Evolutionary conservation across 2,797 vertebrate species (phyloP), one percentile per base, ranked within the genome.

Genomic region (Myotis daubentonii): DNA sequence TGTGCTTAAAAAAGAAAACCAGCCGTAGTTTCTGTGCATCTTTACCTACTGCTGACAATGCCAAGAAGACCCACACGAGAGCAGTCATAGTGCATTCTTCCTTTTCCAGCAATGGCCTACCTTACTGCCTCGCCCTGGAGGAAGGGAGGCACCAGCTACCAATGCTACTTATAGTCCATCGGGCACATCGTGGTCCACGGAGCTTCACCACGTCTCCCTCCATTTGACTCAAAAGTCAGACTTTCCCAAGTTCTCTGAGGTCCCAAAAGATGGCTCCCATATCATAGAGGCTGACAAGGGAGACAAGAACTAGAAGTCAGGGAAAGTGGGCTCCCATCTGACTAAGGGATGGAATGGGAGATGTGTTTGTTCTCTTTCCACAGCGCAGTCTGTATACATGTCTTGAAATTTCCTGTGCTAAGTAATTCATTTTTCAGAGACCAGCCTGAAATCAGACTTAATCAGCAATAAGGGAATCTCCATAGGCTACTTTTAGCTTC

Each of bases 151-250:
- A 25, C 19, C 4, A 12, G 36, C 33, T 25, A 8, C 28, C 20
- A 57, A 62, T 8, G 47, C 13, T 25, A 5, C n/a, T 30, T 47
- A 28, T 13, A 20, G 4, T 16, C 72, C 8, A 4, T 30, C 13
- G 0, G 15, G 51, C 6, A 53, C 55, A 75, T 1, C 0, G 2
- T 23, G 28, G 53, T 33, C 74, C 86, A 72, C 2, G 0, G 0
- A 49, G 22, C 25, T 38, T 85, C 51, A 30, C n/a, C 33, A 11
- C 17, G 47, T 15, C n/a, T 72, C 36, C 23, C 62, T 49, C 68
- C 83, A 47, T 85, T 75, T 38, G 8, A 68, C 51, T 23, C n/a
- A 78, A 75, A 23, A 57, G 17, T 30, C 8, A 38, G 11, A 66
- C 36, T 38, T 89, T 55, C 17, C 30, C 12, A 53, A 30, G 33